Base-by-base conservation (phyloP, 2,797 vertebrate species). In the Scarus forsteni region DNA sequence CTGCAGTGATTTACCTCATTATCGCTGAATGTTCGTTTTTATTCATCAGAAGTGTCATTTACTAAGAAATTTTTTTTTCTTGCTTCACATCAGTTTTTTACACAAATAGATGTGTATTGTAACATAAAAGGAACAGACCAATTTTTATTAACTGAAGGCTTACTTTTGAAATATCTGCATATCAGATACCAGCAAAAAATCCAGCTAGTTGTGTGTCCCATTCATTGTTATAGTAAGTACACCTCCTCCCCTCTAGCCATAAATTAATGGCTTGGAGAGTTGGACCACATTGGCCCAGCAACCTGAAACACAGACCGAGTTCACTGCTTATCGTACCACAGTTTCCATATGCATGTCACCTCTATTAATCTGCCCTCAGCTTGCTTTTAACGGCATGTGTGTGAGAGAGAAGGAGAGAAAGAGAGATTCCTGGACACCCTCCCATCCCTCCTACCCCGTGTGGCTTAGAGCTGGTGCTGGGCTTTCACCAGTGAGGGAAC, bases 271-370 rank as follows among this genome's bases (percentile, higher is more conserved):
- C 7, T 54, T 56, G 60, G 54, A 60, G 70, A 42, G 61, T 15
- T 60, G 55, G 72, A 27, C 58, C 57, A 15, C 62, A 42, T 55
- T 52, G 60, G 60, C 69, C 8, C 53, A 56, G 62, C 40, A 70
- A 48, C 73, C 18, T 83, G 77, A 85, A 82, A 82, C 73, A 77
- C 16, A 60, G 56, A 60, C 66, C 1, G 48, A 39, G 59, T 73
- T 69, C 36, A 42, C 60, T 68, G 59, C 68, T 80, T 84, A 80
- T 77, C 75, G 36, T 70, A 64, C 81, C 67, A 59, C 79, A 85
- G 66, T 89, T 88, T 90, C 84, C 86, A 91, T 81, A 52, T 6
- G 27, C 61, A 51, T 75, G 67, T 73, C 77, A 62, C 53, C 40
- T 55, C 57, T 52, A 74, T 85, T 86, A 86, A 86, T 84, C 83